Percentiles rank a stretch among this genome's conserved stretches.
Evolutionary conservation across 2,888 invertebrate species (phyloP).

Genomic region (Ecdyonurus torrentis): DNA sequence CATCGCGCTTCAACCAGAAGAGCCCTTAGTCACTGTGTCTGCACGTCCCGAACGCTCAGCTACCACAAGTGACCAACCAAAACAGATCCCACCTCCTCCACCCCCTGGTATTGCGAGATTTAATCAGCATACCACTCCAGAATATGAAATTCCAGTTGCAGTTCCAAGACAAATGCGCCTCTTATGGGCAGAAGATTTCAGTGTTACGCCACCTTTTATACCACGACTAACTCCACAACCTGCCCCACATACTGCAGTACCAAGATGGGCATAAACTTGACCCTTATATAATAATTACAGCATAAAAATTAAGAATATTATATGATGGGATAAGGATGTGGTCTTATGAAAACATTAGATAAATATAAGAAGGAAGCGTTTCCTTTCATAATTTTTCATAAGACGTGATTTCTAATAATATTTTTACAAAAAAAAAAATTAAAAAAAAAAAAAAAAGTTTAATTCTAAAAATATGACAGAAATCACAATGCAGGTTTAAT

Average conservation of each 20-base stretch:
- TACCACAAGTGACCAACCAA: conserved; percentile 27
- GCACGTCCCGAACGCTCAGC: conserved; percentile 12
- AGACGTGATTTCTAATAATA: not conserved
- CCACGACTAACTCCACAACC: conserved; percentile 4
- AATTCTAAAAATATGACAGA: too few relatives aligned
- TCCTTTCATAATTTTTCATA: not conserved
- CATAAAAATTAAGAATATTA: not conserved
- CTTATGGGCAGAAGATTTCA: conserved; percentile 10
- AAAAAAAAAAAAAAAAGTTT: too few relatives aligned
- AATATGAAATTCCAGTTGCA: conserved; percentile 7
- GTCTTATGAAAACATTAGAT: not conserved
- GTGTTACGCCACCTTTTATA: not conserved
- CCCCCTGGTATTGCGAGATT: conserved; percentile 11
- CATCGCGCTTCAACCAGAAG: not conserved
- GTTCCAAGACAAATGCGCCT: conserved; percentile 11
- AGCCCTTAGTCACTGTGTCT: not conserved
- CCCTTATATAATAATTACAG: not conserved
- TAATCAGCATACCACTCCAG: conserved; percentile 8
- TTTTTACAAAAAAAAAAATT: too few relatives aligned
- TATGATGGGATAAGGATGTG: not conserved
- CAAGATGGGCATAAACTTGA: too few relatives aligned
- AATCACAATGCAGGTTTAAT: too few relatives aligned
- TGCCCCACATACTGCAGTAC: not conserved
- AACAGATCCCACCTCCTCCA: conserved; percentile 29
- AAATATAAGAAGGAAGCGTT: not conserved